Percentiles rank a stretch among this genome's conserved stretches.
phyloP scores from a whole-genome alignment of 2,113 vertebrate species.

The Mesembrinibis cayennensis region DNA sequence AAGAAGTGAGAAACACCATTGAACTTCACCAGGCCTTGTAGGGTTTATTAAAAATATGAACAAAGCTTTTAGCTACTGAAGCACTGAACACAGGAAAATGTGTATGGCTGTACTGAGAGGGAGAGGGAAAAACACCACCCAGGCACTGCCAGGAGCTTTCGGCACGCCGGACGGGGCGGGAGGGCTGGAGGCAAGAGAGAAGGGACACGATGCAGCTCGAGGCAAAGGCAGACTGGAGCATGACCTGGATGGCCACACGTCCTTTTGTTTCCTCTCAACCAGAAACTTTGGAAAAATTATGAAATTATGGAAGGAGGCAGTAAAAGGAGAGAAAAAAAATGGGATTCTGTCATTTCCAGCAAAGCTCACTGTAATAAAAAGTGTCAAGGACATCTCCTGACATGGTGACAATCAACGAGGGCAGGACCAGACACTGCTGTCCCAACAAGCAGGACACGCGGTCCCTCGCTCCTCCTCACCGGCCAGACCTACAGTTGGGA shows the following conservation, averaged over 20 bases:
- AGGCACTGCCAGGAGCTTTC: neutral
- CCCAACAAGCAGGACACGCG: neutral
- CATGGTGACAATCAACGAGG: neutral
- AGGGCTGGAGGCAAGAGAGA: neutral
- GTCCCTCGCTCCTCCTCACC: neutral
- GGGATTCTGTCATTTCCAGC: neutral
- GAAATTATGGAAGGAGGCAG: neutral
- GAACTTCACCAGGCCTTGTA: neutral
- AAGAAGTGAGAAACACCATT: neutral
- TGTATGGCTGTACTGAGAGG: accelerated
- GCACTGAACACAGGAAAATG: neutral
- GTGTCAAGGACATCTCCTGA: neutral
- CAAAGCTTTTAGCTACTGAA: neutral
- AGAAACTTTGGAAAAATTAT: neutral
- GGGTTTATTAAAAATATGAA: neutral
- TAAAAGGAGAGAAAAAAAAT: neutral
- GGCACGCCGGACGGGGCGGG: accelerated
- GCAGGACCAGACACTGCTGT: neutral
- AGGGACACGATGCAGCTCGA: accelerated
- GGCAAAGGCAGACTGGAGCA: neutral
- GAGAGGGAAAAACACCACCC: neutral
- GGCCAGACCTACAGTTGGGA: neutral
- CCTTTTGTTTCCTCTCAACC: neutral
- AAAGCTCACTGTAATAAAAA: neutral
- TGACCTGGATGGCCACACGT: neutral